Base-by-base conservation (phyloP, 2,113 vertebrate species). In the Mystacornis crossleyi region DNA sequence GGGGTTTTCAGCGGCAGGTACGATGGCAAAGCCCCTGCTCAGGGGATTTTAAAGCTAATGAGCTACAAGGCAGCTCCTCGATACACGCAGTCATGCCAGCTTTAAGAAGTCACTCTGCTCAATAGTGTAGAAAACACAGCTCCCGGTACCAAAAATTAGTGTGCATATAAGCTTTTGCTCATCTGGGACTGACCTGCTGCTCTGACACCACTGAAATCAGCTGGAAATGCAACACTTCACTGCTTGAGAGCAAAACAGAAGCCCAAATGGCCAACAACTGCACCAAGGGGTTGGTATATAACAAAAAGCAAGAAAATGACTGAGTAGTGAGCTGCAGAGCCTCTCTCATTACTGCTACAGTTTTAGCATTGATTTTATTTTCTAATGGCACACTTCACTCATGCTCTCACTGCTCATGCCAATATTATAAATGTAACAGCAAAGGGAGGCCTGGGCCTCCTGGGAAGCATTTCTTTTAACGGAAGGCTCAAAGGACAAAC, bases 361-460 rank as follows among this genome's bases (percentile, higher is more conserved):
- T 87, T 95, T 81, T 61, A 70, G 21, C 54, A 96, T 93, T 45
- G 82, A 95, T 90, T 91, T 87, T 81, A 84, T 78, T 86, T 89
- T 94, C 88, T 78, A 96, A 95, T 92, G 72, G 88, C 82, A 93
- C 38, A 25, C 75, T 87, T 93, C 92, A 74, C 72, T 96, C 69
- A 38, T 86, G 20, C 79, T 86, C 85, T 93, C 10, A 0, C 58
- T 67, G 33, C 26, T 88, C 82, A 33, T 10, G 10, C 94, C 92
- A 83, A 86, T 90, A 89, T 83, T 96, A 96, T 67, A 67, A 95
- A 86, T 72, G 86, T 6, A 6, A 69, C 38, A 78, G 69, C 48
- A 73, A 70, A 89, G 64, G 54, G 86, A 73, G 69, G 78, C 36
- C 77, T 42, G 47, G 36, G 61, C 67, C 86, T 75, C 74, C 69